phyloP scores from a whole-genome alignment of 2,113 vertebrate genomes.

The Sylvia atricapilla region DNA sequence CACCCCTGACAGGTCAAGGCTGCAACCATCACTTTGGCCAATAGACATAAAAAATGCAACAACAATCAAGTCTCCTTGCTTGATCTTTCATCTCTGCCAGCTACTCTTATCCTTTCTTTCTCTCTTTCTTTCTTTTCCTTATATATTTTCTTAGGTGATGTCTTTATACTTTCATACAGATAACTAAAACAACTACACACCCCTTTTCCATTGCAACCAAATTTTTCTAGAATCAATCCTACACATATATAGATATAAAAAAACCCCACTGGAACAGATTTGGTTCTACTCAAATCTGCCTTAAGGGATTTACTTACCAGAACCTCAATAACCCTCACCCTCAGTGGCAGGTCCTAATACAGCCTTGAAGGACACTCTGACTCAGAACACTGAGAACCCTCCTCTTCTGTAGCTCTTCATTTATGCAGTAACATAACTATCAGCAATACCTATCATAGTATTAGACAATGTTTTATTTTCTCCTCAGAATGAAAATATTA shows the following conservation, averaged over 20 bases:
- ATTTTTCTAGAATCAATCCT: neutral
- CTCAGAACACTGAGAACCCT: neutral
- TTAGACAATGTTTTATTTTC: neutral
- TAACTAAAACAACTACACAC: neutral
- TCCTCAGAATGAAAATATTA: neutral
- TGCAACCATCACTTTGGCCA: neutral
- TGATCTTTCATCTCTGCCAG: neutral
- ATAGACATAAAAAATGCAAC: neutral
- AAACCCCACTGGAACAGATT: neutral
- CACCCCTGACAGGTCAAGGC: accelerated
- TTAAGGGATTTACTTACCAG: neutral
- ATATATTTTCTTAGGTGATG: neutral
- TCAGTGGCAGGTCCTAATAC: neutral
- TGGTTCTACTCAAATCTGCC: neutral
- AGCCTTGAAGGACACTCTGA: neutral
- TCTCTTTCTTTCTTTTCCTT: neutral
- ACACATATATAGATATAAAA: neutral
- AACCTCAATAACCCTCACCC: neutral
- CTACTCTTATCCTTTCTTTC: neutral
- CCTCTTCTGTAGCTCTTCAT: neutral
- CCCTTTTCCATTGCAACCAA: neutral
- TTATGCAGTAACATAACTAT: neutral
- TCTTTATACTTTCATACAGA: neutral
- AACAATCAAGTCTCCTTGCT: neutral
- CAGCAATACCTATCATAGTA: neutral